These are phyloP conservation scores for Ceratothoa steindachneri DNA, from an alignment of 2,888 invertebrate genomes.

Conservation along the genomic window DNA sequence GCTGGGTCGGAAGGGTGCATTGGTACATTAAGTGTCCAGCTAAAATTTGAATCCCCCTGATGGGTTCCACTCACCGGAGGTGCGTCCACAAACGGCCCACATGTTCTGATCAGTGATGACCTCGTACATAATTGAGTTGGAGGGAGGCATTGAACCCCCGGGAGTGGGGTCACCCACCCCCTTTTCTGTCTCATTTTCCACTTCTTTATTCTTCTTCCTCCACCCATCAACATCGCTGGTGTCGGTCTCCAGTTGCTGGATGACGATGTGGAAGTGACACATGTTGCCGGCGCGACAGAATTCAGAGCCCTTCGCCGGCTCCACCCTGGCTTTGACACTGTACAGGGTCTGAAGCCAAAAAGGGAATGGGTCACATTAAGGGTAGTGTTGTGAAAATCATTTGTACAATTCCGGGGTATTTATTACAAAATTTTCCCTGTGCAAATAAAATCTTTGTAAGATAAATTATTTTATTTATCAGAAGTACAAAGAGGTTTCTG, in stretches of 20 bases:
- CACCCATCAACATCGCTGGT: conserved; percentile 18
- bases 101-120: conserved; percentile 84
- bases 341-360: conserved; percentile 67
- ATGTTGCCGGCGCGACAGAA: conserved; percentile 84
- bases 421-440: not conserved
- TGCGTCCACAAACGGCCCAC: conserved; percentile 89
- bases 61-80: conserved; percentile 63
- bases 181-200: not conserved
- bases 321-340: conserved; percentile 70
- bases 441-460: no score
- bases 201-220: not conserved
- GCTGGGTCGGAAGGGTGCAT: no score
- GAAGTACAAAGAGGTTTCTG: no score
- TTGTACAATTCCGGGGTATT: no score
- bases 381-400: conserved; percentile 18
- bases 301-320: conserved; percentile 73
- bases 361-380: no score
- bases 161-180: conserved; percentile 54
- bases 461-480: no score
- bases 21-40: no score
- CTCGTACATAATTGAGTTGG: conserved; percentile 80
- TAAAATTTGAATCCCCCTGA: no score
- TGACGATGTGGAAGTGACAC: conserved; percentile 57
- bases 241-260: conserved; percentile 47
- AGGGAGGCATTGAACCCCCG: conserved; percentile 53